Conservation (phyloP, 2,888 invertebrate species). For the Punctoribates punctum region DNA sequence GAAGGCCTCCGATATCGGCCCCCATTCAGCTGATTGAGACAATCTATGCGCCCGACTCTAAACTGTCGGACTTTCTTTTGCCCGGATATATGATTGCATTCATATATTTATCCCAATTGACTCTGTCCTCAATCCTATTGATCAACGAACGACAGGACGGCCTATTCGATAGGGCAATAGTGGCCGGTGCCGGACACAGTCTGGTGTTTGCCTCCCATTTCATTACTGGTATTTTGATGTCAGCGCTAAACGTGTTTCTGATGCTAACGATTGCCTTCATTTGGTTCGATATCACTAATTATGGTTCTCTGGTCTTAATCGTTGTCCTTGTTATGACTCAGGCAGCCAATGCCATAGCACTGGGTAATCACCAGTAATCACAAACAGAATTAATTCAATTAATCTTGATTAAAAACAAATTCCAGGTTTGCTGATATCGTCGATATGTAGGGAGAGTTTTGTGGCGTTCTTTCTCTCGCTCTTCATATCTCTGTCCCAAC, state of each 20-base stretch:
- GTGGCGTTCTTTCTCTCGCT: slow-evolving; percentile 31
- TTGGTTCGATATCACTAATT: no score
- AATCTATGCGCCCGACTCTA: background rate
- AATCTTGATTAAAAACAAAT: background rate
- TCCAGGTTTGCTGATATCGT: slow-evolving; percentile 34
- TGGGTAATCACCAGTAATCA: background rate
- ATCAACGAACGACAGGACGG: slow-evolving; percentile 37
- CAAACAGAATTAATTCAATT: background rate
- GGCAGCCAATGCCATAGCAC: slow-evolving; percentile 27
- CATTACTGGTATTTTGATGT: slow-evolving; percentile 17
- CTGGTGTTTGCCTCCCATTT: slow-evolving; percentile 38
- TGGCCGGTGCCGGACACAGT: slow-evolving; percentile 28
- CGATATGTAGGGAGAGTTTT: slow-evolving; percentile 29
- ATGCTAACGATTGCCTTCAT: background rate
- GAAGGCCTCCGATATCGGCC: background rate
- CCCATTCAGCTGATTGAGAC: slow-evolving; percentile 23
- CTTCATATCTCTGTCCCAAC: slow-evolving; percentile 33
- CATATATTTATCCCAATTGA: slow-evolving; percentile 24
- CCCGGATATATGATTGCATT: slow-evolving; percentile 31
- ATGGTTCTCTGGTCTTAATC: background rate
- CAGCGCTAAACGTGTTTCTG: background rate
- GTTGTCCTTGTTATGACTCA: slow-evolving; percentile 27
- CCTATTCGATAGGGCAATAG: slow-evolving; percentile 38
- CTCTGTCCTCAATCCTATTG: slow-evolving; percentile 13
- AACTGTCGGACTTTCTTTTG: slow-evolving; percentile 14